These are phyloP conservation scores for Tachycineta bicolor DNA, from an alignment of 2,113 vertebrate genomes.

Conservation along the genomic window DNA sequence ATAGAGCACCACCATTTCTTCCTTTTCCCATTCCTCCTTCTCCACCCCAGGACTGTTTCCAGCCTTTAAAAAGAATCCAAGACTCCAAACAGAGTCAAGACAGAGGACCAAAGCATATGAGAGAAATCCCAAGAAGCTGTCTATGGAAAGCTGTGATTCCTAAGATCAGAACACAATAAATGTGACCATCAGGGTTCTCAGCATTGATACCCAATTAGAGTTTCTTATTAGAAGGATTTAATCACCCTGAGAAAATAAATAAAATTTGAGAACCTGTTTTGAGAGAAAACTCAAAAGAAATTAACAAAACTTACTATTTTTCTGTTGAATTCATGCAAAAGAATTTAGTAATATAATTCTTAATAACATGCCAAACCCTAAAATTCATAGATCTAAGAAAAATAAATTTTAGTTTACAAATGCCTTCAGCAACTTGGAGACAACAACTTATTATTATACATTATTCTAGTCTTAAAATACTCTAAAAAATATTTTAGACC, in stretches of 20 bases:
- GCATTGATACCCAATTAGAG: accelerated
- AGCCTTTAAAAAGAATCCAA: neutral
- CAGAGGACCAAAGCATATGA: neutral
- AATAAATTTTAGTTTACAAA: neutral
- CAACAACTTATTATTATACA: neutral
- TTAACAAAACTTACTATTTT: neutral
- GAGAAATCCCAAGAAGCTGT: neutral
- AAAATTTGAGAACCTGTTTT: neutral
- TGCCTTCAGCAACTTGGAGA: neutral
- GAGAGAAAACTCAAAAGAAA: neutral
- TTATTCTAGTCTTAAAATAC: neutral
- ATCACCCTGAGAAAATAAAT: neutral
- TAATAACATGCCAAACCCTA: neutral
- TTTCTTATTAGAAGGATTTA: neutral
- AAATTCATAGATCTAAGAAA: neutral
- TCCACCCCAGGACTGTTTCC: neutral
- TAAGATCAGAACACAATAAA: neutral
- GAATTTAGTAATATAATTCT: neutral
- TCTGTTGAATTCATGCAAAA: neutral
- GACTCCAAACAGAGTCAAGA: neutral
- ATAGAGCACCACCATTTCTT: neutral
- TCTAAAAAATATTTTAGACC: neutral
- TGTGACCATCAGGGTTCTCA: neutral
- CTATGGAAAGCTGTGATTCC: neutral
- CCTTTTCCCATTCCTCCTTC: neutral